phyloP scores from a whole-genome alignment of 2,797 vertebrate genomes.

The Poeciliopsis infans region DNA sequence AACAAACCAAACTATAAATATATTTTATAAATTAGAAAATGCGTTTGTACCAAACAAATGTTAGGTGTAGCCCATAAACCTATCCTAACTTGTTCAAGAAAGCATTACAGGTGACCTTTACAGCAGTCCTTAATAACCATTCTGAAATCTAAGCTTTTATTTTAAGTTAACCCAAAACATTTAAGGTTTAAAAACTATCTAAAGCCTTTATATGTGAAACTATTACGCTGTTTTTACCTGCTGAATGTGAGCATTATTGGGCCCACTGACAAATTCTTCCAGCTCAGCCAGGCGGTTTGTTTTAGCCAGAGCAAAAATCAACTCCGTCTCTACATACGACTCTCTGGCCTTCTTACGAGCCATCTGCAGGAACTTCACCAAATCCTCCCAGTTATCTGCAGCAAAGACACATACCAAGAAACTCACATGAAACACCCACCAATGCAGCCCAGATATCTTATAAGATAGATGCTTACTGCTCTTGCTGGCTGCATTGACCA shows the following conservation, averaged over 20 bases:
- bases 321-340: constrained; percentile 95
- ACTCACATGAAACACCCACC: constrained; percentile 38
- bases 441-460: neutral
- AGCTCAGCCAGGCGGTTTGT: constrained; percentile 96
- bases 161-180: neutral
- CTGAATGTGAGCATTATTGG: constrained; percentile 98
- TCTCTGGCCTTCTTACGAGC: constrained; percentile 97
- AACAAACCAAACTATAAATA: too few relatives aligned
- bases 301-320: constrained; percentile 98
- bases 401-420: constrained; percentile 42
- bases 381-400: constrained; percentile 96
- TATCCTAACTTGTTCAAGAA: too few relatives aligned
- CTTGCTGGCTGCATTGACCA: constrained; percentile 89
- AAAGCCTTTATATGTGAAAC: neutral
- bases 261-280: constrained; percentile 98
- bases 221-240: constrained; percentile 79
- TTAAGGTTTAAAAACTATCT: neutral
- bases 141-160: neutral
- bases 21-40: too few relatives aligned
- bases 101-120: too few relatives aligned
- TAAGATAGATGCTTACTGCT: neutral
- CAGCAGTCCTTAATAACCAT: neutral
- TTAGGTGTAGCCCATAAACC: too few relatives aligned
- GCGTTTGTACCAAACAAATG: too few relatives aligned
- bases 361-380: constrained; percentile 98